Base-by-base conservation (phyloP, 2,888 invertebrate genomes). In the Deladenus siricidicola region DNA sequence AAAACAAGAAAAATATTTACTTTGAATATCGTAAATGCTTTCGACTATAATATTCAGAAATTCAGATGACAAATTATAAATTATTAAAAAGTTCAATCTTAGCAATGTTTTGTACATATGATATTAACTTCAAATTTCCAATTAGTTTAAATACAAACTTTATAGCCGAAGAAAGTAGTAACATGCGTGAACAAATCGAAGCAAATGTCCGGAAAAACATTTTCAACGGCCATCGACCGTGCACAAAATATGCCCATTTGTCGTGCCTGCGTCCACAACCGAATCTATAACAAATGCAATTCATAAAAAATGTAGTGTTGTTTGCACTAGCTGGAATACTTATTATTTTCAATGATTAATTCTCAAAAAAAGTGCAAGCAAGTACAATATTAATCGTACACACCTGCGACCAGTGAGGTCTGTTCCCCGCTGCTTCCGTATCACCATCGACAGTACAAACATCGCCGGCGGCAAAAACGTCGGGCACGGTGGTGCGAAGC, bases 121-220 rank as follows among this genome's bases (percentile, higher is more conserved):
- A n/a, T n/a, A n/a, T n/a, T n/a, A n/a, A n/a, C n/a, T n/a, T n/a
- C n/a, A n/a, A n/a, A n/a, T n/a, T n/a, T n/a, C n/a, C n/a, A n/a
- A n/a, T n/a, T n/a, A n/a, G n/a, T 45, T 14, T n/a, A 47, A 47
- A 47, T 4, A 49, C 68, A 69, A 66, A 83, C 89, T 83, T 93
- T 90, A 78, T 86, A 89, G 2, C 90, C 91, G 83, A 93, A 98
- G 70, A 99, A 87, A 65, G 85, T 86, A 0, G 98, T 99, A 21
- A 91, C 89, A 81, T 99, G 98, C 0, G 92, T 87, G 79, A 98
- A 99, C 39, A 98, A 81, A 82, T 98, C 98, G 82, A 99, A 98
- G 79, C 90, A 90, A 80, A 96, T 92, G 80, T 96, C 96, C 81
- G 81, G 53, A 47, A 67, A 44, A 48, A 62, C 53, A 44, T 59